Conservation (phyloP, 2,797 vertebrate genomes). For the Aselliscus stoliczkanus region DNA sequence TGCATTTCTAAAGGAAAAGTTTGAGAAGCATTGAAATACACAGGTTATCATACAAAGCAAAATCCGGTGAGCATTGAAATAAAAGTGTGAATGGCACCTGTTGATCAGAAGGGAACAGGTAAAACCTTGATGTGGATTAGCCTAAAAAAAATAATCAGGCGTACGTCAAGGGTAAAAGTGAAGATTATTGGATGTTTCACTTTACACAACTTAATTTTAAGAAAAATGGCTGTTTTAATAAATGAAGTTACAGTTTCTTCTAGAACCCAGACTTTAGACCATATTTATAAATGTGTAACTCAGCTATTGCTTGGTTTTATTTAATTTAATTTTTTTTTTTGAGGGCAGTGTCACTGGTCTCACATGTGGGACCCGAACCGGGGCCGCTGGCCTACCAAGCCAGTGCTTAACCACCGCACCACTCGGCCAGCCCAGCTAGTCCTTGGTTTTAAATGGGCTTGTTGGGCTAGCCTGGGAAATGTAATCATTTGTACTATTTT, state of each 20-base stretch:
- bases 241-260: conserved; percentile 9
- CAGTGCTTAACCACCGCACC: too few relatives aligned
- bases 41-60: not conserved
- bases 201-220: not conserved
- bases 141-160: too few relatives aligned
- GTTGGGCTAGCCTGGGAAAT: conserved; percentile 12
- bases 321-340: too few relatives aligned
- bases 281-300: conserved; percentile 1
- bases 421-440: too few relatives aligned
- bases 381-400: too few relatives aligned
- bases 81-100: not conserved
- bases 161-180: too few relatives aligned
- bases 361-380: too few relatives aligned
- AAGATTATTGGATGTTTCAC: not conserved
- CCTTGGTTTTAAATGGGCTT: conserved; percentile 49
- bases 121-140: too few relatives aligned
- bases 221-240: not conserved
- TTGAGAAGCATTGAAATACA: not conserved
- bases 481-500: conserved; percentile 59
- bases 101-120: too few relatives aligned
- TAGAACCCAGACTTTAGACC: conserved; percentile 3
- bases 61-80: not conserved
- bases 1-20: not conserved
- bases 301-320: not conserved
- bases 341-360: too few relatives aligned